phyloP scores from a whole-genome alignment of 2,797 vertebrate species.

The Setipinna tenuifilis region DNA sequence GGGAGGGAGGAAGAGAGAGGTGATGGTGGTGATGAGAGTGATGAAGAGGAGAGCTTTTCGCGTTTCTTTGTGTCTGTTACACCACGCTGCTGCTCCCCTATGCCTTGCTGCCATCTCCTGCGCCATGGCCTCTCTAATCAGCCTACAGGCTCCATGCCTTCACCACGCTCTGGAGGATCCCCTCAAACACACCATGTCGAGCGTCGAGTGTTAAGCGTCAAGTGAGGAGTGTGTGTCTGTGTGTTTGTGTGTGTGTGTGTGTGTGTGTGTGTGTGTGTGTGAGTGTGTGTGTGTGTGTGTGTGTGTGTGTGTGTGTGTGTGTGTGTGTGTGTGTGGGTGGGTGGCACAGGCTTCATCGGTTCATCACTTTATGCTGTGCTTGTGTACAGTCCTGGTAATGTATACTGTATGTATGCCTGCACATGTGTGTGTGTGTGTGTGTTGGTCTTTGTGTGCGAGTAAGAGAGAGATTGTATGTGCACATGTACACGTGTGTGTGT shows the following conservation, averaged over 20 bases:
- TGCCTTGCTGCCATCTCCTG: conserved; percentile 61
- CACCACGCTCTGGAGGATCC: conserved; percentile 71
- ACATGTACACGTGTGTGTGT: not conserved
- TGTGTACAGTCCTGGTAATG: not conserved
- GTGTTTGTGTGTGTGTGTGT: not conserved
- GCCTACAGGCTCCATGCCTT: conserved; percentile 58
- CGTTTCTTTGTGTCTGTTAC: conserved; percentile 62
- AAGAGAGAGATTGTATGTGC: no score
- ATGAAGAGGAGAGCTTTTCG: no score
- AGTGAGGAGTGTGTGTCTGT: no score
- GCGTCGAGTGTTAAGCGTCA: conserved; percentile 18
- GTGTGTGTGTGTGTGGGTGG: conserved; percentile 1
- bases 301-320: not conserved
- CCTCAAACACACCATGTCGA: conserved; percentile 33
- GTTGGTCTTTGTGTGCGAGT: no score
- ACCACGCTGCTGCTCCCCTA: conserved; percentile 57
- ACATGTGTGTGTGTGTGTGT: not conserved
- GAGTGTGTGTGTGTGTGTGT: no score
- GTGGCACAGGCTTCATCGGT: conserved; percentile 37
- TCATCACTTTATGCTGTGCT: conserved; percentile 40
- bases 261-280: not conserved
- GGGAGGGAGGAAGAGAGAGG: not conserved
- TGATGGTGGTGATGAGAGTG: no score
- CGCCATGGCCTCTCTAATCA: conserved; percentile 69
- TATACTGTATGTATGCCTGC: not conserved